Percentiles rank a stretch among this genome's conserved stretches.
Evolutionary conservation across 2,888 invertebrate genomes (phyloP).

Genomic region (Euzophera pinguis): DNA sequence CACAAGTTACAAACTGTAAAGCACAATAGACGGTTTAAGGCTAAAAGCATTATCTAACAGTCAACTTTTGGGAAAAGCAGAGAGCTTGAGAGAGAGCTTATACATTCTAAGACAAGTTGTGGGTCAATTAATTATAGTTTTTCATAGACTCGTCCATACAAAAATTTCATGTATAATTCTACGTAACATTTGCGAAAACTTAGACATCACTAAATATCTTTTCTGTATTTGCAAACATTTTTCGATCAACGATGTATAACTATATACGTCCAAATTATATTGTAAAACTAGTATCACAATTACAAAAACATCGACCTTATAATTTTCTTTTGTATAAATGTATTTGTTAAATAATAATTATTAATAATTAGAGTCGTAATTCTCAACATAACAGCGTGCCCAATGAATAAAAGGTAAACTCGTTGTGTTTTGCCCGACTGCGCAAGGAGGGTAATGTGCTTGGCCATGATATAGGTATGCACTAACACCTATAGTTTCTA

Average conservation of each 20-base stretch:
- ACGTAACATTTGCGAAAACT: no score
- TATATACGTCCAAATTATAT: no score
- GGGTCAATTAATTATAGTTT: background rate
- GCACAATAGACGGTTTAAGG: no score
- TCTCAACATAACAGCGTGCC: background rate
- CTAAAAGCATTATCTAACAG: no score
- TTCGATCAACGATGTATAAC: no score
- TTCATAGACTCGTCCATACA: background rate
- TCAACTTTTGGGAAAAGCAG: no score
- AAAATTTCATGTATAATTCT: no score
- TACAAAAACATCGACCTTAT: background rate
- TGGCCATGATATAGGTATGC: conserved; percentile 2
- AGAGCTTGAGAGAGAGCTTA: background rate
- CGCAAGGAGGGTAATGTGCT: conserved; percentile 4
- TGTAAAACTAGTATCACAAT: background rate
- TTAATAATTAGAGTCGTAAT: conserved; percentile 1
- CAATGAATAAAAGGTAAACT: background rate
- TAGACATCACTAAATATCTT: no score
- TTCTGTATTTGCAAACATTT: no score
- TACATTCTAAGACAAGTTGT: background rate
- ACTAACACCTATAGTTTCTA: background rate
- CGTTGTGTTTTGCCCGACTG: conserved; percentile 7
- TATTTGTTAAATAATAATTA: background rate
- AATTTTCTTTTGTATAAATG: background rate
- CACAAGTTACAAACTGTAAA: no score